Base-by-base conservation (phyloP, 2,888 invertebrate species). In the Argynnis bischoffii region DNA sequence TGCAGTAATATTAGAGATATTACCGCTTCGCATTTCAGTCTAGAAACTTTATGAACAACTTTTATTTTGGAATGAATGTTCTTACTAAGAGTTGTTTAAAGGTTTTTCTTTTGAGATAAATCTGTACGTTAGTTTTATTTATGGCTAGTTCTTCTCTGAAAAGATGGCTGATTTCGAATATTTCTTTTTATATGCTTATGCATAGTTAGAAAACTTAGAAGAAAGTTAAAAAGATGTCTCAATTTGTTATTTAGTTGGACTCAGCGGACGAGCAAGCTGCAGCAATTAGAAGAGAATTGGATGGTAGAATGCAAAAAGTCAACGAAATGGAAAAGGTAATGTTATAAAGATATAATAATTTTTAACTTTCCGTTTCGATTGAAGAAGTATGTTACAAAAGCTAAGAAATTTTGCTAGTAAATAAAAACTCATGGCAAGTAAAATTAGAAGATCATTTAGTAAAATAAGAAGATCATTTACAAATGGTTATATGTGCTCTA, bases 261-360 rank as follows among this genome's bases (percentile, higher is more conserved):
- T 99, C 99, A 80, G 98, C 98, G 68, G 99, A 99, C 90, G 99
- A 99, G 90, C 99, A 99, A 94, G 99, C 99, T 72, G 99, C 99
- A 56, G 99, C 99, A 65, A 99, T 99, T 79, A 94, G 99, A 89
- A 95, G 99, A 91, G 99, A 99, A 93, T 94, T 99, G 76, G 99
- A 99, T 89, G 99, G 99, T 74, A 95, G 99, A 88, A 96, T 99
- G 95, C 99, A 99, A 87, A 96, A 97, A 88, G 98, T 99, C 71
- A 96, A 98, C 76, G 98, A 99, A 93, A 98, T 99, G 97, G 98
- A 99, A 90, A 97, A 96, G 95, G 98, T 98, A 93, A 83, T 26
- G 3, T 61, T 8, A 21, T 11, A 2, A 11, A 41, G 11, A 41
- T 41, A 11, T n/a, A n/a, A 47, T 3, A 18, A 18, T 46, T 11